Evolutionary conservation across 2,888 invertebrate species (phyloP).

Genomic region (Pegoplata infirma): DNA sequence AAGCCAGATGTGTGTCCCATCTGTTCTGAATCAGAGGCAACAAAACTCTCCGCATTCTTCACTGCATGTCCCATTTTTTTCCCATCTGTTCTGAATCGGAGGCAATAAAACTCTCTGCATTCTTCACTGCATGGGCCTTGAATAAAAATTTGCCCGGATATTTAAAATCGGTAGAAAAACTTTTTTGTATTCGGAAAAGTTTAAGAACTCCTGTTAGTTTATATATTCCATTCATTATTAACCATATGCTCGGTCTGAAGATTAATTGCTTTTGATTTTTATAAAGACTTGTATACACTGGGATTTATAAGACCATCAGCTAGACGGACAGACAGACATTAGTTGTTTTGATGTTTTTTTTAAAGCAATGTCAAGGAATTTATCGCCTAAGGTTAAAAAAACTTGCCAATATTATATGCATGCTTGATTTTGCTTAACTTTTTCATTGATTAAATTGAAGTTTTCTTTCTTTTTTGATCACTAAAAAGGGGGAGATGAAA

Average conservation of each 20-base stretch:
- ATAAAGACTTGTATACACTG: slow-evolving; percentile 47
- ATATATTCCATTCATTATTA: slow-evolving; percentile 14
- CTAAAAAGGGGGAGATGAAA: not conserved
- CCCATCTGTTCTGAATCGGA: no score
- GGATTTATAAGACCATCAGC: not conserved
- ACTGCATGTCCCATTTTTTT: no score
- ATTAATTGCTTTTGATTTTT: slow-evolving; percentile 62
- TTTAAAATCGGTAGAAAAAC: no score
- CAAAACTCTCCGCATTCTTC: no score
- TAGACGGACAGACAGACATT: not conserved
- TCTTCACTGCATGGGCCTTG: no score
- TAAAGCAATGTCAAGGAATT: slow-evolving; percentile 63
- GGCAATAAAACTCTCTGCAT: no score
- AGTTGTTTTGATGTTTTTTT: slow-evolving; percentile 51
- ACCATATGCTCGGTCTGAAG: slow-evolving; percentile 33
- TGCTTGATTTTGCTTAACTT: slow-evolving; percentile 29
- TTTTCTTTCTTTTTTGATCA: not conserved
- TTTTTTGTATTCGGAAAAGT: no score
- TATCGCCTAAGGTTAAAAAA: slow-evolving; percentile 53
- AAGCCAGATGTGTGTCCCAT: no score
- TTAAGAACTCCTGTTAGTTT: not conserved
- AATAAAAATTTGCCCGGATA: no score
- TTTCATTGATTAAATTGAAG: slow-evolving; percentile 50
- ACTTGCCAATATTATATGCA: slow-evolving; percentile 39
- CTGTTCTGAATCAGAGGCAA: no score